phyloP scores from a whole-genome alignment of 2,888 invertebrate genomes.

The Ophioninae sp. region DNA sequence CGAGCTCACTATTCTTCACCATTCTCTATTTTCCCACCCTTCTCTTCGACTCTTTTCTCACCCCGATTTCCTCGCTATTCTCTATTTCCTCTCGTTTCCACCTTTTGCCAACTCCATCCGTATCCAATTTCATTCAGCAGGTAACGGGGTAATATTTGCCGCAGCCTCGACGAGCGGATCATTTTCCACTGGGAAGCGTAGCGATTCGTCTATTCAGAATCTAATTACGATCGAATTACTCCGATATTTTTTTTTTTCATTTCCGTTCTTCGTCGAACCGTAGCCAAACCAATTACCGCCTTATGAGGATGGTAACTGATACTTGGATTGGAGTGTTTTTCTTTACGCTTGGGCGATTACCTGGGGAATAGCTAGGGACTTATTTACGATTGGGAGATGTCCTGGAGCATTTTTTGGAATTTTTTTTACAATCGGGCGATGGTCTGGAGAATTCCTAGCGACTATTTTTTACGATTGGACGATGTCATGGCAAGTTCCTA shows the following conservation, averaged over 20 bases:
- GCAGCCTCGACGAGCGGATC: constrained; percentile 21
- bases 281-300: not conserved
- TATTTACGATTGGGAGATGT: not conserved
- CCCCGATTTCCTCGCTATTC: not conserved
- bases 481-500: not conserved
- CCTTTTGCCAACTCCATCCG: constrained; percentile 37
- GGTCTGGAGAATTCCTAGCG: not conserved
- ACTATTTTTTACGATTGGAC: not conserved
- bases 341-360: no score
- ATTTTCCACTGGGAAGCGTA: constrained; percentile 37
- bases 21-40: constrained; percentile 15
- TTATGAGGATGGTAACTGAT: not conserved
- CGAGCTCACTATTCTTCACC: constrained; percentile 41
- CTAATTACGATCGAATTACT: constrained; percentile 20
- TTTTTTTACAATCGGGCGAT: not conserved
- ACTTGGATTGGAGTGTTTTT: not conserved
- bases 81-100: constrained; percentile 39
- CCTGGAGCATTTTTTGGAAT: not conserved
- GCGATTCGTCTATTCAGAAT: constrained; percentile 25
- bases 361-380: no score
- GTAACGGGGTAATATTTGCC: constrained; percentile 30
- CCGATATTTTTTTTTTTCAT: constrained; percentile 1
- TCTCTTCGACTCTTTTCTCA: not conserved
- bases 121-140: constrained; percentile 22
- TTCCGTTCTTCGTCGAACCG: not conserved